A percentile compares a stretch with the other conserved stretches of the same genome.
Evolutionary conservation across 2,888 invertebrate genomes (phyloP).

Genomic region (Acanthosepion esculentum): DNA sequence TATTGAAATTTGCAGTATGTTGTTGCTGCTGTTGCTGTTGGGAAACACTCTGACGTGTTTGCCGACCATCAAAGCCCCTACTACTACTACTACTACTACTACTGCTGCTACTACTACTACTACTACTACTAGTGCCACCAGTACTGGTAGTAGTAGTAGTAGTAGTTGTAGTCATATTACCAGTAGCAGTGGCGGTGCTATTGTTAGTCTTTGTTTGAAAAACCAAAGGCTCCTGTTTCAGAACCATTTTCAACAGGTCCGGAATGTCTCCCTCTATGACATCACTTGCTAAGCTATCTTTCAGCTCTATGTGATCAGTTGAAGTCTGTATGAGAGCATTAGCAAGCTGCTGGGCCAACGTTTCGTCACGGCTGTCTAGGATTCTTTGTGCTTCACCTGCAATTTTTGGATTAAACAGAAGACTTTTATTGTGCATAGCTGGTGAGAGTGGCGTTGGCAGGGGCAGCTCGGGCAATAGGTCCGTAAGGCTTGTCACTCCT

Average conservation of each 20-base stretch:
- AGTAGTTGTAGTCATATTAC: conserved; percentile 23
- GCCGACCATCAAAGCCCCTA: conserved; percentile 25
- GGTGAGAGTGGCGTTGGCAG: conserved; percentile 93
- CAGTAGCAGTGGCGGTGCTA: conserved; percentile 51
- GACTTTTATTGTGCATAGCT: conserved; percentile 90
- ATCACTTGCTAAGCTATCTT: conserved; percentile 69
- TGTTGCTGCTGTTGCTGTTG: conserved; percentile 40
- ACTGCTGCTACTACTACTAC: neutral
- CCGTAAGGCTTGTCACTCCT: conserved; percentile 96
- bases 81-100: conserved; percentile 1
- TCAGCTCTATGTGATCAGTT: conserved; percentile 86
- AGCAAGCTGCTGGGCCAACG: conserved; percentile 89
- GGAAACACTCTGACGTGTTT: conserved; percentile 39
- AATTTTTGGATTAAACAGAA: conserved; percentile 91
- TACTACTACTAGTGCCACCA: conserved; percentile 40
- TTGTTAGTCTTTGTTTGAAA: conserved; percentile 64
- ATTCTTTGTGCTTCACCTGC: conserved; percentile 94
- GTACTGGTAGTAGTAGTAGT: conserved; percentile 14
- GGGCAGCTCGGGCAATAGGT: conserved; percentile 96
- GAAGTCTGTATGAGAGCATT: conserved; percentile 92
- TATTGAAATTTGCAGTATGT: neutral
- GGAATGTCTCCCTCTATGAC: conserved; percentile 81
- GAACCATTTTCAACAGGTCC: conserved; percentile 89
- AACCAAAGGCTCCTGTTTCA: conserved; percentile 89
- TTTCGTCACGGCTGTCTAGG: conserved; percentile 86